Evolutionary conservation across 2,797 vertebrate species (phyloP), one percentile per base, ranked within the genome.

Genomic region (Poeciliopsis paucimaculata): DNA sequence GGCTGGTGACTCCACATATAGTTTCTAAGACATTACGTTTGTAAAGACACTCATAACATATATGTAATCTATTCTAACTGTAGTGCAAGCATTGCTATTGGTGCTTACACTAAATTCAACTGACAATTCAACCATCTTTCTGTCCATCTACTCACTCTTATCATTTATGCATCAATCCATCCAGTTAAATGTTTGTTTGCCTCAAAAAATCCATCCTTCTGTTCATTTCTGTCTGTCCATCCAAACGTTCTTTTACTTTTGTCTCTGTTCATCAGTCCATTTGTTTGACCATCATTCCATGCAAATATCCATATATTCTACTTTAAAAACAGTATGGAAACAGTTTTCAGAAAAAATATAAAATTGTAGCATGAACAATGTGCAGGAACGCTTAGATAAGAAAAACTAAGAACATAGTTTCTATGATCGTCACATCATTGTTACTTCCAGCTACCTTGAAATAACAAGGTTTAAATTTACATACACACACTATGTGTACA

Each of bases 391-490:
- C 23, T 70, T 15, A 34, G 31, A 68, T 34, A 41, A 57, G n/a
- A 9, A 60, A 66, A 47, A 7, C 45, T 49, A 18, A 13, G 39
- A 68, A 71, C 83, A 9, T 10, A 11, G 7, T 66, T 39, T 39
- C 76, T 68, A 70, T 79, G 84, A 70, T 72, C 39, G 41, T 64
- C 31, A 12, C 81, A 74, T 79, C 84, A 64, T 62, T 57, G 81
- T 76, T 80, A 76, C 45, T 79, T 70, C 78, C 83, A 72, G 79
- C 84, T 78, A 79, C 75, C 26, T 78, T 46, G 68, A 41, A 41
- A 8, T 41, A 10, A 41, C 9, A 9, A 41, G 41, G 41, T 41
- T 41, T 41, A 41, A 41, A 41, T 41, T 41, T 41, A 41, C 41
- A 41, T 41, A 9, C 41, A 9, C 41, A 41, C 8, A 2, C 62